Conservation (phyloP, 2,113 vertebrate genomes). For the Ptyas mucosa region DNA sequence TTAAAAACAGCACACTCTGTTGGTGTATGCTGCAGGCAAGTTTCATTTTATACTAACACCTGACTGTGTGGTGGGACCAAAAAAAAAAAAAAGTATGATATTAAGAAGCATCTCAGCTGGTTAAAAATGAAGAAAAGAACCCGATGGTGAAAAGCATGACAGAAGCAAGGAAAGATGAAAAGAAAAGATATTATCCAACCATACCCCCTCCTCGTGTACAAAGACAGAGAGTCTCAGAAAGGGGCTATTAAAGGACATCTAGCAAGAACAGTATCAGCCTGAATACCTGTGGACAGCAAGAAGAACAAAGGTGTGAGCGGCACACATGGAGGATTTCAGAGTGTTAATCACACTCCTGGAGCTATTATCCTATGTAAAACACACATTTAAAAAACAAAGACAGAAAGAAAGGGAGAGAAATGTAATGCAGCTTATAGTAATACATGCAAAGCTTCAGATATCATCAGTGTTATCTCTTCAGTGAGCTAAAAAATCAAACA, state of each 20-base stretch:
- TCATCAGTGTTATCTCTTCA: background rate
- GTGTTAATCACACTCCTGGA: constrained; percentile 4
- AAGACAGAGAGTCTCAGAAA: background rate
- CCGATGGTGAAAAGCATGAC: constrained; percentile 5
- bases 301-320: background rate
- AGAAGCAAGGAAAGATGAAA: constrained; percentile 4
- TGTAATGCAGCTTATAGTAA: background rate
- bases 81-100: background rate
- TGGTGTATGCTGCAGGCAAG: background rate
- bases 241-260: background rate
- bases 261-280: background rate
- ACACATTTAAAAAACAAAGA: background rate
- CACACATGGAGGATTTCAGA: background rate
- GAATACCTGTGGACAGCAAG: background rate
- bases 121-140: constrained; percentile 17
- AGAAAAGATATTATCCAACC: background rate
- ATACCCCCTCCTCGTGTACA: background rate
- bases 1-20: background rate
- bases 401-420: background rate
- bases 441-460: background rate
- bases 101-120: background rate
- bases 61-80: constrained; percentile 4
- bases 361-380: constrained; percentile 6
- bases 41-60: constrained; percentile 12
- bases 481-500: background rate